A percentile compares a stretch with the other conserved stretches of the same genome.
Evolutionary conservation across 2,888 invertebrate genomes (phyloP).

Genomic region (Temnothorax ravouxi): DNA sequence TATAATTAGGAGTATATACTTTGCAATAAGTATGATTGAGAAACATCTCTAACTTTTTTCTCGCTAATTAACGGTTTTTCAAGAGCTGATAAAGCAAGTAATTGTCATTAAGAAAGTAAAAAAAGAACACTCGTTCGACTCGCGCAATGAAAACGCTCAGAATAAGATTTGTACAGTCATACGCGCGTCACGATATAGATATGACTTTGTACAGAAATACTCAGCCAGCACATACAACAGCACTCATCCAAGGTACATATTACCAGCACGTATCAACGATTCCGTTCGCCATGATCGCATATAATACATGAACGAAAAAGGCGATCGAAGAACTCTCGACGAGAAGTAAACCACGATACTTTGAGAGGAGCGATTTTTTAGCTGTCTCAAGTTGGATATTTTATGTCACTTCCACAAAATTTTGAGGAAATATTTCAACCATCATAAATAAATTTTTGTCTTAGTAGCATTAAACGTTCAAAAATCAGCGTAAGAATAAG

Average conservation of each 20-base stretch:
- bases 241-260: conserved; percentile 86
- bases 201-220: conserved; percentile 80
- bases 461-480: neutral
- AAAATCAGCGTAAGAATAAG: neutral
- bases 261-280: conserved; percentile 63
- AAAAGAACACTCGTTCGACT: conserved; percentile 34
- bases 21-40: neutral
- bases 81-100: neutral
- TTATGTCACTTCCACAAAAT: conserved; percentile 4
- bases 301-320: conserved; percentile 47
- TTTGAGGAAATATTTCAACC: neutral
- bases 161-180: conserved; percentile 46
- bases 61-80: neutral
- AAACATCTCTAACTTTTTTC: neutral
- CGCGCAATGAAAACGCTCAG: conserved; percentile 11
- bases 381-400: neutral
- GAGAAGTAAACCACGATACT: conserved; percentile 21
- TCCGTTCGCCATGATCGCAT: conserved; percentile 47
- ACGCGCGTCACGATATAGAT: conserved; percentile 60
- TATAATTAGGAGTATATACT: neutral
- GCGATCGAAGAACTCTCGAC: conserved; percentile 30
- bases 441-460: neutral
- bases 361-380: conserved; percentile 49
- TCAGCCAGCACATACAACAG: conserved; percentile 87
- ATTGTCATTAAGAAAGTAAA: conserved; percentile 28